Percentiles rank a stretch among this genome's conserved stretches.
Conservation (phyloP, 2,797 vertebrate genomes). For the Podarcis lilfordi region DNA sequence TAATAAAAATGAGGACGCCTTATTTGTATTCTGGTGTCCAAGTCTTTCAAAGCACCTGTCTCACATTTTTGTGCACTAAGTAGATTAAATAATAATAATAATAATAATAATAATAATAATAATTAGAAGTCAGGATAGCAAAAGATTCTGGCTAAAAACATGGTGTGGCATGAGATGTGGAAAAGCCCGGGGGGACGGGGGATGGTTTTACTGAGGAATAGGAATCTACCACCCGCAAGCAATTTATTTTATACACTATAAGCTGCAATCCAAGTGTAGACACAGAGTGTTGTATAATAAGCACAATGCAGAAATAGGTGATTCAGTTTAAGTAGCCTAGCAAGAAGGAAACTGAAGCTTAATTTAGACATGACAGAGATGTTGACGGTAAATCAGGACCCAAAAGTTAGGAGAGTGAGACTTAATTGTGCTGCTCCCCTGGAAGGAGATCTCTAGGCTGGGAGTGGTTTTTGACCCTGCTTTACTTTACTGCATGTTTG, state of each 20-base stretch:
- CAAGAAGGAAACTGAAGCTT: too few species aligned
- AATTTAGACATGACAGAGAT: too few species aligned
- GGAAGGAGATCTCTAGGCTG: background rate
- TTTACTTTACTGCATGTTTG: background rate
- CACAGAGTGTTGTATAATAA: background rate
- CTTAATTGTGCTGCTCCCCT: too few species aligned
- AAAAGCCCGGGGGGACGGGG: background rate
- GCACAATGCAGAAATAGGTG: too few species aligned
- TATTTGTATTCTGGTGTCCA: background rate
- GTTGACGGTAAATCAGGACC: too few species aligned
- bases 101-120: background rate
- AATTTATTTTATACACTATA: background rate
- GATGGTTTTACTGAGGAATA: background rate
- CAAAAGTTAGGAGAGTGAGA: too few species aligned
- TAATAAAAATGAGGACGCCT: background rate
- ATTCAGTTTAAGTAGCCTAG: too few species aligned
- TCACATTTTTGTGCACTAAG: background rate
- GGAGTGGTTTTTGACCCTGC: background rate
- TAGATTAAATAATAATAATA: background rate
- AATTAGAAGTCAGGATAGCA: background rate
- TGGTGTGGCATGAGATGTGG: background rate
- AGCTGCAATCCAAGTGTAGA: background rate
- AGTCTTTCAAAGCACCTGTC: background rate
- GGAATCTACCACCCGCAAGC: too few species aligned
- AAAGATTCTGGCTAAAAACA: background rate